These are phyloP conservation scores for Geophilus truncorum DNA, from an alignment of 2,888 invertebrate genomes.

Conservation along the genomic window DNA sequence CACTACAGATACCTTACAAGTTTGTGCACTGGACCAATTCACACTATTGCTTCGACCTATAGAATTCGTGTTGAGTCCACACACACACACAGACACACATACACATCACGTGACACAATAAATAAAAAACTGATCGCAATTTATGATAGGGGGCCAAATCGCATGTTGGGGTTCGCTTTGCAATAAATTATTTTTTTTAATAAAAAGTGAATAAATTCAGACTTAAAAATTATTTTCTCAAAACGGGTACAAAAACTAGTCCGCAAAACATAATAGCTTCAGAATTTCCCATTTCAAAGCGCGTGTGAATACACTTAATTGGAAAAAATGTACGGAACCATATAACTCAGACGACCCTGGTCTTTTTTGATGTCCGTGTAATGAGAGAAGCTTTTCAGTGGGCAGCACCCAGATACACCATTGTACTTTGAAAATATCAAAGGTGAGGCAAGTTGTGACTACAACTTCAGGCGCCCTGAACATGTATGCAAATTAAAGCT, in stretches of 20 bases:
- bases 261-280: not conserved
- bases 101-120: not conserved
- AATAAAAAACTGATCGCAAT: constrained; percentile 18
- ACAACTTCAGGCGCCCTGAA: not conserved
- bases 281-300: constrained; percentile 17
- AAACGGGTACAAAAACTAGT: constrained; percentile 15
- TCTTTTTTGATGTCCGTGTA: constrained; percentile 17
- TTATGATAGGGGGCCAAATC: constrained; percentile 4
- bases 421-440: not conserved
- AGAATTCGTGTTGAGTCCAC: not conserved
- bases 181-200: not conserved
- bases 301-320: constrained; percentile 14
- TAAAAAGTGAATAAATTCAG: not conserved
- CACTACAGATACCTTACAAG: not conserved
- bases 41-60: not conserved
- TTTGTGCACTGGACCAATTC: constrained; percentile 17
- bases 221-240: not conserved
- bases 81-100: not conserved
- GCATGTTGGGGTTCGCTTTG: not conserved
- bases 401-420: not conserved
- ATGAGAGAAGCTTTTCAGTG: constrained; percentile 15
- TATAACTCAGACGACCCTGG: constrained; percentile 8
- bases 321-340: constrained; percentile 17
- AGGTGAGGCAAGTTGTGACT: constrained; percentile 25
- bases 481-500: not conserved